Evolutionary conservation across 2,888 invertebrate genomes (phyloP).

Genomic region (Linnaemya vulpina): DNA sequence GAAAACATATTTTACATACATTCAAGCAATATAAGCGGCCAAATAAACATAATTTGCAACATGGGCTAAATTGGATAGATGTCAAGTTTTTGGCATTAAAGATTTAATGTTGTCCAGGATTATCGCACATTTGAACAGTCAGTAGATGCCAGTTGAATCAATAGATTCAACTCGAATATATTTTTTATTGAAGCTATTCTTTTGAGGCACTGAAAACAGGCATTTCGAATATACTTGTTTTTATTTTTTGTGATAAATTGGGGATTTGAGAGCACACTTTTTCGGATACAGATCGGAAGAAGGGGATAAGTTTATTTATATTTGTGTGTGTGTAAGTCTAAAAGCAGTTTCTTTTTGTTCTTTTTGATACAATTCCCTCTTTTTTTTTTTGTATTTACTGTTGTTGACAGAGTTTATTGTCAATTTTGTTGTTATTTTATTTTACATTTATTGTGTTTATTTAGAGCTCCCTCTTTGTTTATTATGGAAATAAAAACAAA

Average conservation of each 20-base stretch:
- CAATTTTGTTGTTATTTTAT: background rate
- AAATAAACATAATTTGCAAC: too few species aligned
- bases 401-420: slow-evolving; percentile 47
- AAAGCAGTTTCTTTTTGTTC: slow-evolving; percentile 26
- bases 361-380: slow-evolving; percentile 72
- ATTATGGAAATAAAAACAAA: slow-evolving; percentile 54
- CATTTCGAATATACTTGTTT: slow-evolving; percentile 22
- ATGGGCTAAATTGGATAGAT: too few species aligned
- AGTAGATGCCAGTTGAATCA: too few species aligned
- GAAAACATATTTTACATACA: too few species aligned
- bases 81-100: too few species aligned
- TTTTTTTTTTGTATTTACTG: slow-evolving; percentile 35
- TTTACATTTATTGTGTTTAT: slow-evolving; percentile 19
- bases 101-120: too few species aligned
- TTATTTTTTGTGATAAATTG: slow-evolving; percentile 59
- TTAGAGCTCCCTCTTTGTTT: slow-evolving; percentile 51
- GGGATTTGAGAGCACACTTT: slow-evolving; percentile 38
- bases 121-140: too few species aligned
- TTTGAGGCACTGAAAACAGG: background rate
- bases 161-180: too few species aligned
- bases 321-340: slow-evolving; percentile 67
- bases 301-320: slow-evolving; percentile 66
- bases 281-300: slow-evolving; percentile 63
- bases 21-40: too few species aligned
- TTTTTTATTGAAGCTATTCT: slow-evolving; percentile 13